Percentiles rank a stretch among this genome's conserved stretches.
phyloP scores from a whole-genome alignment of 2,888 invertebrate genomes.

The Diadromus collaris region DNA sequence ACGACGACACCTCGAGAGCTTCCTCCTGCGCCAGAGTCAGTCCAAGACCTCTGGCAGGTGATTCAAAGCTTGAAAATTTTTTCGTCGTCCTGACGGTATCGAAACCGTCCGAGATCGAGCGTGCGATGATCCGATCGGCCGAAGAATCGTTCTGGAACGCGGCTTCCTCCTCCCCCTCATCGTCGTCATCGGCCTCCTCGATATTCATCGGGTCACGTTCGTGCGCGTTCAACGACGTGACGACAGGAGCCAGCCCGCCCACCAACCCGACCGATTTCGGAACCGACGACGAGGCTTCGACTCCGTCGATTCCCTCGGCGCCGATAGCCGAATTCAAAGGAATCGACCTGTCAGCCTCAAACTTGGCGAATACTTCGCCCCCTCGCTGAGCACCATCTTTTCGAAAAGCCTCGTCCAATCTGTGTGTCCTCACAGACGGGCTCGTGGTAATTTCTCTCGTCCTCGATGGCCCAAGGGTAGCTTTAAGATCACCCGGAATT shows the following conservation, averaged over 20 bases:
- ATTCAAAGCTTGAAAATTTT: neutral
- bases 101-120: neutral
- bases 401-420: neutral
- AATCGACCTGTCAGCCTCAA: neutral
- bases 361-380: neutral
- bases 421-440: neutral
- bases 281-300: neutral
- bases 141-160: neutral
- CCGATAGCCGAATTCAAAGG: neutral
- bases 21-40: neutral
- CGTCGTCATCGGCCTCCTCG: neutral
- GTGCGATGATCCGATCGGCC: neutral
- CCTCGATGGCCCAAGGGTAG: neutral
- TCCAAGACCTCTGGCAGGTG: neutral
- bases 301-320: neutral
- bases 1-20: neutral
- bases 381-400: neutral
- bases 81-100: neutral
- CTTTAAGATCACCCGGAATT: neutral
- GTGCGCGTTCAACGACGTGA: neutral
- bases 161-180: neutral
- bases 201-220: neutral
- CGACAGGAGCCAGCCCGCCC: neutral
- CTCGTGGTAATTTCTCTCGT: neutral
- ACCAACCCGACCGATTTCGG: neutral